Evolutionary conservation across 2,888 invertebrate genomes (phyloP), one percentile per base, ranked within the genome.

Genomic region (Willowsia nigromaculata): DNA sequence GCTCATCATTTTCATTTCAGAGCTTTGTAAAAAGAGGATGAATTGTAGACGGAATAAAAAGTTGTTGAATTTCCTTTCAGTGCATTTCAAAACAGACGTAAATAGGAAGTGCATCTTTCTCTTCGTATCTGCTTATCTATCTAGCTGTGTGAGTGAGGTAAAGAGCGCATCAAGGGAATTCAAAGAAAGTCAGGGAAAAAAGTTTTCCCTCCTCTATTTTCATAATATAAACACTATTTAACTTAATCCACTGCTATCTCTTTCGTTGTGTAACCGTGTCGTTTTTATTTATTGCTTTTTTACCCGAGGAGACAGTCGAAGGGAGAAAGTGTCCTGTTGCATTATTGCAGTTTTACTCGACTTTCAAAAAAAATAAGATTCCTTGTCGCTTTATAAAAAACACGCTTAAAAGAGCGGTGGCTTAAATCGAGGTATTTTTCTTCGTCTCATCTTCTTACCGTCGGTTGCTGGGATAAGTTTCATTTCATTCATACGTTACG

Each of bases 281-380:
- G 27, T 81, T 71, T 86, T 86, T 86, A 86, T 86, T 86, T 86
- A 86, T 86, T 86, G 86, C 71, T 71, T 80, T 80, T 80, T 78
- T 62, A 40, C 71, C 56, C 33, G 50, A 50, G 53, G 27, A 33
- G 27, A 62, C 65, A 76, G 43, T 53, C n/a, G 30, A 43, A 65
- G 3, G 68, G 22, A 68, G 25, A 30, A 47, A 47, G 53, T 71
- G 53, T 86, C 81, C 86, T 86, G 80, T 86, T 86, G 80, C 86
- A 86, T 76, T 78, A 33, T 53, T 78, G 65, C 86, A 50, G 22
- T 80, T 53, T 59, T 56, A 59, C 33, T 53, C 22, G 47, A 15
- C 1, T 50, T 74, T 74, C 2, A 47, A 62, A 40, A 62, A 62
- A 62, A 37, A 33, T 25, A 50, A 68, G 68, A 37, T 37, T 68